Evolutionary conservation across 2,797 vertebrate species (phyloP).

Genomic region (Phaenicophaeus curvirostris): DNA sequence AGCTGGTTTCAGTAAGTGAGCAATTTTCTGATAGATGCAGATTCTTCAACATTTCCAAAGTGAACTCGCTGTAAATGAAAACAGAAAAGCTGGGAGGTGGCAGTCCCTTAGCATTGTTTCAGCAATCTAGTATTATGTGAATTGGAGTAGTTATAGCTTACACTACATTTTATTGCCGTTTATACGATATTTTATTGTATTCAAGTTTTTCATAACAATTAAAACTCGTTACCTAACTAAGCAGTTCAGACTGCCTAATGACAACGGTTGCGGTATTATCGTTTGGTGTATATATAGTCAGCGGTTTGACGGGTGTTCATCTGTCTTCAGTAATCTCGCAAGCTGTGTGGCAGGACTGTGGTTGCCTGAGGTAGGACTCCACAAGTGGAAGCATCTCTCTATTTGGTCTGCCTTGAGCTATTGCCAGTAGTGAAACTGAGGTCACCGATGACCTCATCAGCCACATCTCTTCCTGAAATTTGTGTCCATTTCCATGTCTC

Average conservation of each 20-base stretch:
- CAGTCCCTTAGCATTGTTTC: not conserved
- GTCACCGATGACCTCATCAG: not conserved
- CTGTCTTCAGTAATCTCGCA: not conserved
- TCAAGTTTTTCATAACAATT: not conserved
- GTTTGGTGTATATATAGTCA: not conserved
- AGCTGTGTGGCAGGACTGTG: not conserved
- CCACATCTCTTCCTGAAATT: not conserved
- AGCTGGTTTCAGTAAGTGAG: slow-evolving; percentile 74
- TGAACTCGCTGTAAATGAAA: slow-evolving; percentile 49
- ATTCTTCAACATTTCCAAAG: slow-evolving; percentile 53
- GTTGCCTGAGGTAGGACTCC: not conserved
- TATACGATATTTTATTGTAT: not conserved
- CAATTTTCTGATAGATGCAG: slow-evolving; percentile 75
- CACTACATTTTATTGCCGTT: not conserved
- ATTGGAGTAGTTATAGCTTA: not conserved
- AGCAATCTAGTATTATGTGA: not conserved
- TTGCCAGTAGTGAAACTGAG: not conserved
- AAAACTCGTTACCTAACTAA: not conserved
- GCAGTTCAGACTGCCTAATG: not conserved
- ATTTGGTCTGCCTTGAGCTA: not conserved
- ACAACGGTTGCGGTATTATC: not conserved
- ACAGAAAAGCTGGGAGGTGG: slow-evolving; percentile 27
- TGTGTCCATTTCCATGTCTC: not conserved
- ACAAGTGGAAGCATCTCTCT: not conserved
- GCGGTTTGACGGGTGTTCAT: not conserved